A percentile compares a stretch with the other conserved stretches of the same genome.
phyloP scores from a whole-genome alignment of 1,140 invertebrate genomes.

The Tetramorium parvispinum region DNA sequence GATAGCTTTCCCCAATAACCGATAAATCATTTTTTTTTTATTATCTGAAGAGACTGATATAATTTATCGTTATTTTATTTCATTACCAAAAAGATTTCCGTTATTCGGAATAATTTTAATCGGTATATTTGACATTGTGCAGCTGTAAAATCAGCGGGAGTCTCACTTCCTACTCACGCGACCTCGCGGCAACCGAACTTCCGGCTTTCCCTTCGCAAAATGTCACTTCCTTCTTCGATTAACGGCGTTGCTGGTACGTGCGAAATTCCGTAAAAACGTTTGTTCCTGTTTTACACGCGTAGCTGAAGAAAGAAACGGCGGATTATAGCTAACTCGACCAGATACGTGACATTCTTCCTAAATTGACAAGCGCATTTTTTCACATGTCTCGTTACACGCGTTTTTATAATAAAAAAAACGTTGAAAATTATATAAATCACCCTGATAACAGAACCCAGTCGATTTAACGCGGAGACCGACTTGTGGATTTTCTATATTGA shows the following conservation, averaged over 20 bases:
- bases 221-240: conserved; percentile 69
- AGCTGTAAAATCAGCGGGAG: conserved; percentile 46
- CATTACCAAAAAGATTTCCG: not conserved
- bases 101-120: conserved; percentile 1
- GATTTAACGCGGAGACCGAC: not conserved
- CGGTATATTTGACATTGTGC: conserved; percentile 66
- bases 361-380: not conserved
- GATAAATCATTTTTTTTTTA: conserved; percentile 30
- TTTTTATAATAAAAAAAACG: not conserved
- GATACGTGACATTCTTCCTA: conserved; percentile 22
- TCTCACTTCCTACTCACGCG: conserved; percentile 62
- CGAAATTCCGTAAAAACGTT: conserved; percentile 53
- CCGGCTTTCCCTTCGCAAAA: conserved; percentile 71
- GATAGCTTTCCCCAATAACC: not conserved
- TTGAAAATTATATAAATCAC: not conserved
- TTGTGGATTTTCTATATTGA: not conserved
- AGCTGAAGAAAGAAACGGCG: too few relatives aligned
- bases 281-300: conserved; percentile 3
- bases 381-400: conserved; percentile 7
- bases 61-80: not conserved
- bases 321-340: conserved; percentile 11
- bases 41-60: not conserved
- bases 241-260: not conserved
- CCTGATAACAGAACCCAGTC: not conserved
- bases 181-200: conserved; percentile 64